Evolutionary conservation across 2,113 vertebrate genomes (phyloP), one percentile per base, ranked within the genome.

Genomic region (Coregonus clupeaformis): DNA sequence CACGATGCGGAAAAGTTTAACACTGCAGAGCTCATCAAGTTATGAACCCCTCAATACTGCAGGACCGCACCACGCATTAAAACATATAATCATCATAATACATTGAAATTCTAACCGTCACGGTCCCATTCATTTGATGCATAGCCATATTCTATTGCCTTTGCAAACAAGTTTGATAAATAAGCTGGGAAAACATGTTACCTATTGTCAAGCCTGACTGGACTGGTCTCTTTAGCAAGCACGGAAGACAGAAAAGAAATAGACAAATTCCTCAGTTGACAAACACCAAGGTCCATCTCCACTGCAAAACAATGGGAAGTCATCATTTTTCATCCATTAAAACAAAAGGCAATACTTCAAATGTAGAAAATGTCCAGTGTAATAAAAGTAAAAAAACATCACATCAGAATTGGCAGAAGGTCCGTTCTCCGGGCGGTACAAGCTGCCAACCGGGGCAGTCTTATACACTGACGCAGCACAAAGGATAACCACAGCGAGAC

Each of bases 211-310:
- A 96, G 84, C 85, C 92, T 88, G 85, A 97, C 91, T 22, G 96
- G 91, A 13, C 94, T 91, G 77, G 89, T 95, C 87, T 96, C 96
- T 80, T 95, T 94, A 80, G 95, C 95, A 70, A 97, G 93, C 89
- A 96, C 92, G 12, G 97, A 96, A 74, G 96, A 97, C 86, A 98
- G 90, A 91, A 96, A 96, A 85, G 96, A 97, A 83, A 97, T 97
- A 1, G 96, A 97, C 89, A 97, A 97, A 93, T 95, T 96, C 91
- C 96, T 95, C 88, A 98, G 94, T 79, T 96, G 97, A 90, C 93
- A 98, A 92, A 98, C 95, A 88, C 96, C 94, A 89, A 97, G 94
- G 94, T 97, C 97, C 96, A 98, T 98, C 92, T 95, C 94, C 95
- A 94, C 94, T 30, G 93, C 91, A 92, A 94, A 96, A 93, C 95